Conservation (phyloP, 2,797 vertebrate genomes). For the Ateles fusciceps region DNA sequence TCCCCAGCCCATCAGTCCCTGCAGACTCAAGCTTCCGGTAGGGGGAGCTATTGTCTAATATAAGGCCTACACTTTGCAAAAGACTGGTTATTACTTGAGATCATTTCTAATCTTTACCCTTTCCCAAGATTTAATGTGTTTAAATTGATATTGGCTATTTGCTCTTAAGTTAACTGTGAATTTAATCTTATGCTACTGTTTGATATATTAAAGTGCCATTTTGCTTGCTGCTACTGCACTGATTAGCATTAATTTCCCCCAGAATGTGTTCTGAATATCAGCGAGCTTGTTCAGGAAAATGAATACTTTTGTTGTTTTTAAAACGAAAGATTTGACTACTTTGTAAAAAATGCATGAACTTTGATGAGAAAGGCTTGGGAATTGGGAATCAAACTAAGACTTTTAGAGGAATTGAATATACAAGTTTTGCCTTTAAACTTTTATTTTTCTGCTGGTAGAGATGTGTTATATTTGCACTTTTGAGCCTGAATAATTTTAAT, state of each 20-base stretch:
- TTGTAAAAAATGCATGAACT: slow-evolving; percentile 33
- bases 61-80: not conserved
- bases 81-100: not conserved
- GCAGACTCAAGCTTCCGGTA: slow-evolving; percentile 29
- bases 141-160: slow-evolving; percentile 60
- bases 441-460: slow-evolving; percentile 83
- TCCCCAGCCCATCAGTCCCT: fast-evolving
- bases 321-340: slow-evolving; percentile 42
- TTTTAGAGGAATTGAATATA: slow-evolving; percentile 53
- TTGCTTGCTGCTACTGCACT: slow-evolving; percentile 16
- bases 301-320: slow-evolving; percentile 62
- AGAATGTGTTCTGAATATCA: slow-evolving; percentile 62
- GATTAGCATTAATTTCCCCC: slow-evolving; percentile 61
- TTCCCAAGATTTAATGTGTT: slow-evolving; percentile 58
- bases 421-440: slow-evolving; percentile 73
- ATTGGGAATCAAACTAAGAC: slow-evolving; percentile 39
- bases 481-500: slow-evolving; percentile 88
- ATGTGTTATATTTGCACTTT: slow-evolving; percentile 86
- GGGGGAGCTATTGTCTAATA: slow-evolving; percentile 65
- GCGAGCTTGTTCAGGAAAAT: slow-evolving; percentile 40
- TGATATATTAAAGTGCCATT: slow-evolving; percentile 31
- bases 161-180: slow-evolving; percentile 33
- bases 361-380: slow-evolving; percentile 7
- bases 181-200: slow-evolving; percentile 59
- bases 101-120: slow-evolving; percentile 57